phyloP scores from a whole-genome alignment of 2,888 invertebrate genomes.

The Ochropacha duplaris region DNA sequence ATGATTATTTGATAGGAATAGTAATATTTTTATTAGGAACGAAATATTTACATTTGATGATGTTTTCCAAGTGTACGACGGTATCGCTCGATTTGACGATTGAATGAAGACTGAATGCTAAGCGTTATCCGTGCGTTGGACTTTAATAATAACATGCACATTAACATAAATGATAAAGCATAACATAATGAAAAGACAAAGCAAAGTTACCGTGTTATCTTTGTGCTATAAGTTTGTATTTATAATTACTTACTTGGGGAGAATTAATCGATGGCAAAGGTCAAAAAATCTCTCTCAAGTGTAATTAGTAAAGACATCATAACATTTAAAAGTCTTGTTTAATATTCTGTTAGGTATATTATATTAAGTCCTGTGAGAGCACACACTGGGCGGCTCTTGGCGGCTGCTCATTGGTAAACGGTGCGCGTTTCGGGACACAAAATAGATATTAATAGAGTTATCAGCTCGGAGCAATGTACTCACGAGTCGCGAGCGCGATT shows the following conservation, averaged over 20 bases:
- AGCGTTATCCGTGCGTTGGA: slow-evolving; percentile 29
- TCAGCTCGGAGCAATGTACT: slow-evolving; percentile 72
- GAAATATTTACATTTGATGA: slow-evolving; percentile 16
- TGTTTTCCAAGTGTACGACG: slow-evolving; percentile 15
- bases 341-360: too few species aligned
- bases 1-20: background rate
- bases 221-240: slow-evolving; percentile 38
- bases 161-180: slow-evolving; percentile 52
- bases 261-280: slow-evolving; percentile 29
- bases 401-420: slow-evolving; percentile 49
- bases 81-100: slow-evolving; percentile 43
- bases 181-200: slow-evolving; percentile 42
- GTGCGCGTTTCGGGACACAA: slow-evolving; percentile 53
- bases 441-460: slow-evolving; percentile 73
- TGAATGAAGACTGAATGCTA: slow-evolving; percentile 46
- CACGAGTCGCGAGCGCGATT: slow-evolving; percentile 25
- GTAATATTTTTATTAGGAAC: background rate
- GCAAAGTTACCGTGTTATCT: slow-evolving; percentile 20
- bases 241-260: slow-evolving; percentile 25
- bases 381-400: slow-evolving; percentile 33
- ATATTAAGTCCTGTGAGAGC: slow-evolving; percentile 1
- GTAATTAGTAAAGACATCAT: background rate
- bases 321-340: too few species aligned
- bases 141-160: slow-evolving; percentile 39
- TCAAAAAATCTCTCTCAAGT: slow-evolving; percentile 13